Base-by-base conservation (phyloP, 2,113 vertebrate genomes). In the Burhinus bistriatus region DNA sequence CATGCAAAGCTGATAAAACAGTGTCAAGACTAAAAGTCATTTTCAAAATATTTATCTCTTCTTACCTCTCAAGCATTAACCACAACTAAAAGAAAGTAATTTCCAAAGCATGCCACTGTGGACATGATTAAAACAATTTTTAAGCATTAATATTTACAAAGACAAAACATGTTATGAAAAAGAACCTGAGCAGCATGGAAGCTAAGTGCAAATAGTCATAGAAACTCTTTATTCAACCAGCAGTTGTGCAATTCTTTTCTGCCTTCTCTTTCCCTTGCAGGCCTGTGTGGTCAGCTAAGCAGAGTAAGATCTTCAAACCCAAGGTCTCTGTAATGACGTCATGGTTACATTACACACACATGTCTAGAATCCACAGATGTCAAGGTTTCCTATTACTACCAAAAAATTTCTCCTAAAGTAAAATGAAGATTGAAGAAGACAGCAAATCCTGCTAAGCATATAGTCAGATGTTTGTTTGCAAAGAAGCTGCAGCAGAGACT, bases 341-440 rank as follows among this genome's bases (percentile, higher is more conserved):
- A 54, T 4, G 11, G 34, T 18, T 19, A 18, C 11, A 12, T 17
- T 61, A 9, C 2, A 3, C 42, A 25, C 0, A 0, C 6, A 1
- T 2, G 13, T 51, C 78, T 76, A 51, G 42, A 87, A 51, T 2
- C 70, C 58, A 59, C n/a, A 29, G 32, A 34, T 36, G n/a, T 15
- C 23, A 51, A 36, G 15, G 22, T 21, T 68, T 87, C 32, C 42
- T 85, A 2, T 14, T 13, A 18, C 42, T 29, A 61, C 7, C 5
- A 66, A 62, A 75, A 42, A 32, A 34, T 5, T 15, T 22, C 34
- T 71, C 7, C n/a, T 51, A 3, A n/a, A 52, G 27, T 21, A n/a
- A 73, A 49, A 40, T 7, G 13, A 49, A 64, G 64, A 36, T 26
- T 13, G 49, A 52, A 76, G 82, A 21, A 2, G 44, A 32, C 5